Evolutionary conservation across 1,140 invertebrate genomes (phyloP).

Genomic region (Drosophila pachea): DNA sequence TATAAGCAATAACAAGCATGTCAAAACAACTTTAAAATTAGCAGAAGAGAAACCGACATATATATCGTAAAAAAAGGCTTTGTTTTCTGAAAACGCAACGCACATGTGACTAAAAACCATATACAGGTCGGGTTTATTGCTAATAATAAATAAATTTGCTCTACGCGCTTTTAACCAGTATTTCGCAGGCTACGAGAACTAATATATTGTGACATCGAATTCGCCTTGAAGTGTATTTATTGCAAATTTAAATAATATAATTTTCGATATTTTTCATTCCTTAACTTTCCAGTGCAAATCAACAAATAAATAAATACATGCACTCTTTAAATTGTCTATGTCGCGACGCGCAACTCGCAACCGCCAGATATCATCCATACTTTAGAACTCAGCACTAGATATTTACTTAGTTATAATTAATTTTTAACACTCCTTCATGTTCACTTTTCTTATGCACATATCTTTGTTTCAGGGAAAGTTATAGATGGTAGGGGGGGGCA

Average conservation of each 20-base stretch:
- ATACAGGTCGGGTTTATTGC: conserved; percentile 39
- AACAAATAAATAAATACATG: conserved; percentile 76
- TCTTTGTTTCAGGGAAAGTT: neutral
- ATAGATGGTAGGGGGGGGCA: neutral
- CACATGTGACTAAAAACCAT: conserved; percentile 31
- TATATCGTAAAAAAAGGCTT: conserved; percentile 30
- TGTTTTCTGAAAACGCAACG: conserved; percentile 49
- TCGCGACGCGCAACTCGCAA: conserved; percentile 10
- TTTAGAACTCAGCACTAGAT: conserved; percentile 18
- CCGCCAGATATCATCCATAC: conserved; percentile 12
- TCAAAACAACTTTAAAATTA: conserved; percentile 18
- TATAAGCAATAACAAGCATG: conserved; percentile 57
- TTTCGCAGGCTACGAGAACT: conserved; percentile 42
- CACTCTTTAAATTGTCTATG: conserved; percentile 64
- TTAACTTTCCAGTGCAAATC: conserved; percentile 59
- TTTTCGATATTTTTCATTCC: conserved; percentile 36
- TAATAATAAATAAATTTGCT: conserved; percentile 66
- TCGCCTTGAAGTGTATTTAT: conserved; percentile 16
- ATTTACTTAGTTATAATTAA: conserved; percentile 9
- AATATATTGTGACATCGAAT: conserved; percentile 55
- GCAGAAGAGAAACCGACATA: conserved; percentile 14
- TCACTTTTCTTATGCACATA: conserved; percentile 33
- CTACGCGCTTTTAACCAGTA: conserved; percentile 44
- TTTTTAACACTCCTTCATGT: conserved; percentile 25
- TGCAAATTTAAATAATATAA: conserved; percentile 37